Conservation (phyloP, 2,888 invertebrate genomes). For the Agrotis segetum region DNA sequence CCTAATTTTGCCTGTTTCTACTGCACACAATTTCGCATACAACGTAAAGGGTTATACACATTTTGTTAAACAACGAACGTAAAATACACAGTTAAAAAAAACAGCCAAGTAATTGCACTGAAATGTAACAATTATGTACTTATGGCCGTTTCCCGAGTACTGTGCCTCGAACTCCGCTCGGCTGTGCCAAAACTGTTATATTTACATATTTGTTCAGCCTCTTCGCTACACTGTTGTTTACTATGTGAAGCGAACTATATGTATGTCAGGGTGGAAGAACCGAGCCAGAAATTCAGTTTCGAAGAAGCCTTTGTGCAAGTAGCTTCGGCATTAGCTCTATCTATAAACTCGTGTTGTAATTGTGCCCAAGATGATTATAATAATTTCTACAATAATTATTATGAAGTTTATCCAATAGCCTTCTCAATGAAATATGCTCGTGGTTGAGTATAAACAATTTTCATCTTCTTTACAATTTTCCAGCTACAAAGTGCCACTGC, state of each 20-base stretch:
- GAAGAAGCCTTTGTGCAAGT: slow-evolving; percentile 12
- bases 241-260: slow-evolving; percentile 39
- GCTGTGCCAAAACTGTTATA: slow-evolving; percentile 59
- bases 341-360: too few relatives aligned
- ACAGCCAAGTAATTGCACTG: slow-evolving; percentile 27
- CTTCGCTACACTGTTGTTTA: slow-evolving; percentile 43
- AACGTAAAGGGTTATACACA: slow-evolving; percentile 48
- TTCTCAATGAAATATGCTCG: too few relatives aligned
- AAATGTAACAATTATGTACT: slow-evolving; percentile 59
- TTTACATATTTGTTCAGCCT: slow-evolving; percentile 66
- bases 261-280: slow-evolving; percentile 53
- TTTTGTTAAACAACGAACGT: slow-evolving; percentile 28
- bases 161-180: slow-evolving; percentile 32
- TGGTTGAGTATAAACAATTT: background rate
- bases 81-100: slow-evolving; percentile 32
- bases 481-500: slow-evolving; percentile 5
- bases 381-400: too few relatives aligned
- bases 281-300: slow-evolving; percentile 51
- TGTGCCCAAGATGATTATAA: too few relatives aligned
- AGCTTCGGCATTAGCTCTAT: background rate
- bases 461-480: slow-evolving; percentile 12
- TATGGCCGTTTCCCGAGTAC: slow-evolving; percentile 36
- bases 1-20: slow-evolving; percentile 32
- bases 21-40: slow-evolving; percentile 29
- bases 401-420: too few relatives aligned